phyloP scores from a whole-genome alignment of 1,140 invertebrate species.

The Drosophila pallidifrons region DNA sequence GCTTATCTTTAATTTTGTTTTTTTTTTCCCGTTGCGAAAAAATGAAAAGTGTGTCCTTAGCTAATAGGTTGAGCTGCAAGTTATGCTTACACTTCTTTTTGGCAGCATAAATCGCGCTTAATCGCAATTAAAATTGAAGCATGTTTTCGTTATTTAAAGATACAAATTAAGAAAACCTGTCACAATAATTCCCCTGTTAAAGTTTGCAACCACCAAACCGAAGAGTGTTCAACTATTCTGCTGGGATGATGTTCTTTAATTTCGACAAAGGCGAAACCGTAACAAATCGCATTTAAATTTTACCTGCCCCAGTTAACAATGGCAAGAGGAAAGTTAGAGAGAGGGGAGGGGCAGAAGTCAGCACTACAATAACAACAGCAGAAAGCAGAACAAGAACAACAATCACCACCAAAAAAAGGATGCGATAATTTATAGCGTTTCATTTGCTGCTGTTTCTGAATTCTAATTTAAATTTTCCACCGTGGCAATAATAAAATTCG shows the following conservation, averaged over 20 bases:
- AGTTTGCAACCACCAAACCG: conserved; percentile 30
- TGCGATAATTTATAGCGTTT: conserved; percentile 84
- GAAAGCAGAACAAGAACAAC: conserved; percentile 18
- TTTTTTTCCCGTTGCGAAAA: neutral
- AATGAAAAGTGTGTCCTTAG: neutral
- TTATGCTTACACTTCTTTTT: neutral
- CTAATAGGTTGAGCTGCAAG: conserved; percentile 9
- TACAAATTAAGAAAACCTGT: conserved; percentile 73
- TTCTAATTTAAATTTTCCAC: conserved; percentile 84
- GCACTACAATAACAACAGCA: conserved; percentile 8
- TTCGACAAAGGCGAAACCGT: conserved; percentile 80
- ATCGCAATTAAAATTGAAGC: conserved; percentile 27
- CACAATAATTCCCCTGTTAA: conserved; percentile 58
- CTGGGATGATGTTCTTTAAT: conserved; percentile 50
- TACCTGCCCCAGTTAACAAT: conserved; percentile 61
- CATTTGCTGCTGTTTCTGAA: conserved; percentile 69
- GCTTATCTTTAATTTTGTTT: conserved; percentile 47
- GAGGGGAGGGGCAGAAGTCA: conserved; percentile 15
- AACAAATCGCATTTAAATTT: conserved; percentile 83
- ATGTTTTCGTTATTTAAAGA: conserved; percentile 33
- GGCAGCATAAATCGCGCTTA: neutral
- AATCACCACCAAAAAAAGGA: conserved; percentile 78
- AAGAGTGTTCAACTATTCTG: conserved; percentile 16
- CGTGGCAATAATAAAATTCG: conserved; percentile 69
- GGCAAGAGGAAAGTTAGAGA: neutral